Base-by-base conservation (phyloP, 23 tunicate species). In the Styela clava region DNA sequence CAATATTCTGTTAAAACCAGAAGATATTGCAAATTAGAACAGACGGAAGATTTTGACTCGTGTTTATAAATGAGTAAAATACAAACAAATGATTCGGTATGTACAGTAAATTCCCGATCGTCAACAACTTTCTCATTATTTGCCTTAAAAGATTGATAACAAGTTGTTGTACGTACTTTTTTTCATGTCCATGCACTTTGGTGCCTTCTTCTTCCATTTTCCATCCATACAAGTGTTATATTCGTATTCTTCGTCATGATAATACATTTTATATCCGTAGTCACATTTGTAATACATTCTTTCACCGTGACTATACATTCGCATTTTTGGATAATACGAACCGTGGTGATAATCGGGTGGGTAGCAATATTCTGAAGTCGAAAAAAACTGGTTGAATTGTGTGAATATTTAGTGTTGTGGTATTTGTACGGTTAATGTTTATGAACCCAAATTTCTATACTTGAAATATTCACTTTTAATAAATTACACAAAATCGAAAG, bases 191-290 rank as follows among this genome's bases (percentile, higher is more conserved):
- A 44, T 44, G 65, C 81, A 76, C 26, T 44, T 76, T 0, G 81
- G 81, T 35, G 63, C 23, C 27, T 76, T 44, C 16, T 44, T 33
- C 24, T 76, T 44, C 81, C 81, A 76, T 52, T 44, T 76, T 51
- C 81, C 81, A 44, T 76, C 31, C 81, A 76, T 76, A 44, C 81
- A 76, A 22, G 32, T 52, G 64, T 76, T 76, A 2, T 76, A 76
- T 76, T 76, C 64, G 64, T 76, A 76, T 76, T 76, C 65, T 24
- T 44, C 26, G 9, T 52, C 29, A 52, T 44, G 35, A 56, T 76
- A 76, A 36, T 33, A 24, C 52, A 33, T 76, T 29, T 76, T 24
- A 29, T 44, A 76, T 51, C 81, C 81, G 33, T 20, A 33, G 1
- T 1, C 65, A 52, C 81, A 76, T 44, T 52, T 36, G 26, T 76